A percentile compares a stretch with the other conserved stretches of the same genome.
These are phyloP conservation scores for Jordanella pulchra DNA, from an alignment of 2,797 vertebrate species.

Conservation along the genomic window DNA sequence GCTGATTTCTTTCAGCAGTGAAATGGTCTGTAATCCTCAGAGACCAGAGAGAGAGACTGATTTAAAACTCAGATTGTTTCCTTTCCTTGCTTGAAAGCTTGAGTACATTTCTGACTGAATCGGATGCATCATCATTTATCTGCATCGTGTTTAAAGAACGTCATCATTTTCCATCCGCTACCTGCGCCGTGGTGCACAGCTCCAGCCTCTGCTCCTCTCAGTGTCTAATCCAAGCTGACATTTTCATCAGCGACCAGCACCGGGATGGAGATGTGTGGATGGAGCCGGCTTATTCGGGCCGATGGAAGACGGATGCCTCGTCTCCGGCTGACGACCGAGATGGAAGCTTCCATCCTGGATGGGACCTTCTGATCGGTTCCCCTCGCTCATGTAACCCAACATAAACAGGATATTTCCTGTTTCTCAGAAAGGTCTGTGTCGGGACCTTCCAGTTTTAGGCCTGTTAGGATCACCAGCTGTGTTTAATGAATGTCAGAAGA, in stretches of 20 bases:
- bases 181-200: background rate
- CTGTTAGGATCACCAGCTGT: background rate
- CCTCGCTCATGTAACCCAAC: background rate
- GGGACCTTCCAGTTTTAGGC: background rate
- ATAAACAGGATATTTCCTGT: background rate
- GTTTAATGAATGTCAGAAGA: background rate
- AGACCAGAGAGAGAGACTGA: background rate
- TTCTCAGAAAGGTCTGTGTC: too few species aligned
- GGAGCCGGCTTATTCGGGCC: background rate
- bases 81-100: slow-evolving; percentile 3
- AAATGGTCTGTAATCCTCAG: background rate
- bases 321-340: background rate
- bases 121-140: slow-evolving; percentile 12
- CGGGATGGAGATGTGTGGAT: slow-evolving; percentile 20
- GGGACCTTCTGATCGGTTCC: background rate
- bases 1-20: background rate
- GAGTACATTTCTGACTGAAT: background rate
- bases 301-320: background rate
- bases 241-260: slow-evolving; percentile 28
- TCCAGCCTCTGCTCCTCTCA: slow-evolving; percentile 6
- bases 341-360: background rate
- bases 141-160: background rate
- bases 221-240: slow-evolving; percentile 38
- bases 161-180: slow-evolving; percentile 15
- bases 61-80: slow-evolving; percentile 1